Evolutionary conservation across 2,113 vertebrate species (phyloP), one percentile per base, ranked within the genome.

Genomic region (Lycaon pictus): DNA sequence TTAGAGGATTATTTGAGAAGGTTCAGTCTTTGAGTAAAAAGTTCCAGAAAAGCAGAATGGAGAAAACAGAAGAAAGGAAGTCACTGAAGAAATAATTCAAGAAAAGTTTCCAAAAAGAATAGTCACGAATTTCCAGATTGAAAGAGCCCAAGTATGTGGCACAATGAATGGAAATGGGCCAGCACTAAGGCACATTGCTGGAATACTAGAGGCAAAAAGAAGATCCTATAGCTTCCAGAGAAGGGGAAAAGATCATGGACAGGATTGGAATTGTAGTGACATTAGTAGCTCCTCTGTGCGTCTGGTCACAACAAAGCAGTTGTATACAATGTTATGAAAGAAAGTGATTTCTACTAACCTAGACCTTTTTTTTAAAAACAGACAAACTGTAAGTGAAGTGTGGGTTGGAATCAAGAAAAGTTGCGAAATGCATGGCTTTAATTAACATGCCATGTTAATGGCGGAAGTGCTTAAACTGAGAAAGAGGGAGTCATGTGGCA

Each of bases 121-220:
- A 67, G 82, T 77, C 32, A 27, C 43, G 55, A 76, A 55, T 95
- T 90, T 96, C 83, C 29, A 93, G 23, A 82, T 86, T 29, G 53
- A 63, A 77, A 63, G 25, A 92, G 23, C 72, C 65, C 29, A 32
- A 37, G 55, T 65, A 88, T 3, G 3, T 9, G 29, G 60, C 16
- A 69, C 17, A 80, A 4, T 81, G 22, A 76, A 53, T 90, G 69
- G 86, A 95, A 95, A 48, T 83, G 74, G 71, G 43, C 8, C 53
- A 84, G 15, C 48, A 76, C 32, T 67, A n/a, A 85, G 81, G 43
- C 48, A 85, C 43, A 43, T 53, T 32, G 43, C 79, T 55, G 56
- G 83, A 80, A 89, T n/a, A 60, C 58, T 37, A 1, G 74, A 56
- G 58, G 43, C 25, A 29, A 74, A 90, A 87, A 81, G 74, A 86